phyloP scores from a whole-genome alignment of 1,140 invertebrate genomes.

The Heliconius himera region DNA sequence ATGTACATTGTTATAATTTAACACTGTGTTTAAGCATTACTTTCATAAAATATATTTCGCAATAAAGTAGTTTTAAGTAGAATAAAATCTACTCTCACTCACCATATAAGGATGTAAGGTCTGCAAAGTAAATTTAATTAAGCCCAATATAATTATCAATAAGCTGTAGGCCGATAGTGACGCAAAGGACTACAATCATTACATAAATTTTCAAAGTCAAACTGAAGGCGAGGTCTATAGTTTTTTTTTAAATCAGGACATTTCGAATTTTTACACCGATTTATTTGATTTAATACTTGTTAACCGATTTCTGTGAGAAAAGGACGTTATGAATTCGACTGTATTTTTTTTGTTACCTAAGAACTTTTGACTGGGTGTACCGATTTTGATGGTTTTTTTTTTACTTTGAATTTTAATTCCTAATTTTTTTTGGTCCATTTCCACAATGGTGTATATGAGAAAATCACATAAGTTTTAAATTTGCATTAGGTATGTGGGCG shows the following conservation, averaged over 20 bases:
- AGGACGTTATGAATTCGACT: no score
- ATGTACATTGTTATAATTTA: not conserved
- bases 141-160: conserved; percentile 4
- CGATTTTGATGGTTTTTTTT: no score
- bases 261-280: not conserved
- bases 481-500: no score
- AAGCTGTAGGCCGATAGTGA: conserved; percentile 35
- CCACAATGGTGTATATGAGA: no score
- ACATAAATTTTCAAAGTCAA: conserved; percentile 34
- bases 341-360: no score
- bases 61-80: not conserved
- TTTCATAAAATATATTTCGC: not conserved
- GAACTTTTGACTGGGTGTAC: no score
- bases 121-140: conserved; percentile 22
- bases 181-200: conserved; percentile 29
- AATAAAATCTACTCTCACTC: conserved; percentile 16
- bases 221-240: not conserved
- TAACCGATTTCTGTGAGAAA: no score
- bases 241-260: not conserved
- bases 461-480: no score
- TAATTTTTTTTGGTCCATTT: no score
- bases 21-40: not conserved
- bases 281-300: no score
- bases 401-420: no score
- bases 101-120: conserved; percentile 28